phyloP scores from a whole-genome alignment of 2,797 vertebrate species.

The Leptatherina wallacei region DNA sequence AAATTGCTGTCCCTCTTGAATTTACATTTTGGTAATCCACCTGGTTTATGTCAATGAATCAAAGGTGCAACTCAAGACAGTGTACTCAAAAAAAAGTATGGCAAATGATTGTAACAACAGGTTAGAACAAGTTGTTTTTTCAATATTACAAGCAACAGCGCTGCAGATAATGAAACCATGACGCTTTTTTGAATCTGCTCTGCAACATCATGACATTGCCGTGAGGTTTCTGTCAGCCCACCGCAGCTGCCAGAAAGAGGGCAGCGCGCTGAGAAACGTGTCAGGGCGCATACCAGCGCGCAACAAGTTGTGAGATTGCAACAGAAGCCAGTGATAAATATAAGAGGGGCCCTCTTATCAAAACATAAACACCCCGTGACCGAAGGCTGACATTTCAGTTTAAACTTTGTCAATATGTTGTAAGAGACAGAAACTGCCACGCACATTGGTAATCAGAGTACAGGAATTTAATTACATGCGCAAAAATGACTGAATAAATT shows the following conservation, averaged over 20 bases:
- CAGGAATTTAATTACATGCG: background rate
- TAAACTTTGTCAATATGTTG: slow-evolving; percentile 12
- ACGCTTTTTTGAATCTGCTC: slow-evolving; percentile 8
- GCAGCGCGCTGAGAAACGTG: slow-evolving; percentile 38
- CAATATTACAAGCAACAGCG: slow-evolving; percentile 17
- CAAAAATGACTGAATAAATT: background rate
- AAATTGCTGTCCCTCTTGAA: background rate
- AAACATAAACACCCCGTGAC: slow-evolving; percentile 59
- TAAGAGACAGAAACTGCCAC: slow-evolving; percentile 15
- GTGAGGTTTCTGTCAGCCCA: slow-evolving; percentile 29
- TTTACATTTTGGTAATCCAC: background rate
- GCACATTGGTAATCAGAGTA: slow-evolving; percentile 1
- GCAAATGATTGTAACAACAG: background rate
- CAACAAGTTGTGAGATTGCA: slow-evolving; percentile 63
- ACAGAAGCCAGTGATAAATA: slow-evolving; percentile 48
- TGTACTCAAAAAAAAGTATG: background rate
- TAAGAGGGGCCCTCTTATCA: slow-evolving; percentile 39
- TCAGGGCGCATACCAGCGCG: slow-evolving; percentile 55
- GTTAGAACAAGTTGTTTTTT: slow-evolving; percentile 13
- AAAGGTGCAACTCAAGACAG: background rate
- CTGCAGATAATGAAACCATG: slow-evolving; percentile 29
- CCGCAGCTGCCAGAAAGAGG: slow-evolving; percentile 49
- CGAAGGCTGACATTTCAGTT: slow-evolving; percentile 10
- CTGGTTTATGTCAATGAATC: background rate
- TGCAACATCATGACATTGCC: slow-evolving; percentile 25